A percentile compares a stretch with the other conserved stretches of the same genome.
Evolutionary conservation across 2,888 invertebrate genomes (phyloP).

Genomic region (Helleia helle): DNA sequence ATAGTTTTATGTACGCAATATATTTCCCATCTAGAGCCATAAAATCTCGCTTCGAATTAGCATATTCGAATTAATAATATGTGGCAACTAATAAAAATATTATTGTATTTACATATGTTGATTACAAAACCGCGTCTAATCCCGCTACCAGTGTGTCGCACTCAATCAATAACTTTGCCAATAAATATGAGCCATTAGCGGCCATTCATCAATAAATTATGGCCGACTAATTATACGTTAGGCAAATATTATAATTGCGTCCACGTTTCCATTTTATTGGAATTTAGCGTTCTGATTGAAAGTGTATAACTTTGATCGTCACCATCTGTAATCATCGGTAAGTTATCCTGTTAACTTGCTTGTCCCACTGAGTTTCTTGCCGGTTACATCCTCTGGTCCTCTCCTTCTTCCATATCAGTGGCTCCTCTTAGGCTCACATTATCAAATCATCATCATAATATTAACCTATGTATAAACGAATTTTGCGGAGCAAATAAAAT

Average conservation of each 20-base stretch:
- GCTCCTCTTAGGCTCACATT: too few relatives aligned
- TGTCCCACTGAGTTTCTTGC: too few relatives aligned
- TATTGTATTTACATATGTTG: constrained; percentile 11
- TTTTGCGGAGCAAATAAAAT: too few relatives aligned
- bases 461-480: too few relatives aligned
- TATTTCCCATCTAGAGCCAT: neutral
- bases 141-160: neutral
- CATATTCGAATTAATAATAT: constrained; percentile 9
- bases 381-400: too few relatives aligned
- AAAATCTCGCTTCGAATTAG: constrained; percentile 6
- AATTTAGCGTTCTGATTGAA: too few relatives aligned
- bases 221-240: constrained; percentile 2
- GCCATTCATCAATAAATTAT: neutral
- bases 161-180: neutral
- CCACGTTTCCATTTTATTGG: constrained; percentile 2
- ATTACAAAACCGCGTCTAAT: neutral
- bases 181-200: neutral
- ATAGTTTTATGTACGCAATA: neutral
- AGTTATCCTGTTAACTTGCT: too few relatives aligned
- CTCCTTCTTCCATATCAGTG: too few relatives aligned
- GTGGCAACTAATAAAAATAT: constrained; percentile 9
- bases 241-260: constrained; percentile 7
- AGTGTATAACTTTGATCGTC: too few relatives aligned
- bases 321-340: too few relatives aligned
- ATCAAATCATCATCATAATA: too few relatives aligned